A percentile compares a stretch with the other conserved stretches of the same genome.
Evolutionary conservation across 2,113 vertebrate species (phyloP).

Genomic region (Protobothrops flavoviridis): DNA sequence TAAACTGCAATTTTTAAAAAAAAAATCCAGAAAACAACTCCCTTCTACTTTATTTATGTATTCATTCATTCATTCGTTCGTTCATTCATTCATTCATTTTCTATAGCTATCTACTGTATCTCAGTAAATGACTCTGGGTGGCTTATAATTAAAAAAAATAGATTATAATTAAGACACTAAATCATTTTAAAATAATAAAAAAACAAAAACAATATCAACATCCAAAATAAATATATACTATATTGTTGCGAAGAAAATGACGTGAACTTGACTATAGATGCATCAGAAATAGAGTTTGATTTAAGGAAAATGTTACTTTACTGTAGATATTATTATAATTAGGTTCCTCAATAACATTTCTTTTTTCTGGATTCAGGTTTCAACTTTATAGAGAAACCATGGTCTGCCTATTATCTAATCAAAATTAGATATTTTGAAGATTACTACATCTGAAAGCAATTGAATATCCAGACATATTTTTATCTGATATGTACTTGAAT

Average conservation of each 20-base stretch:
- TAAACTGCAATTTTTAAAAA: not conserved
- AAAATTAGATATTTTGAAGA: not conserved
- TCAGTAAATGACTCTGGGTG: not conserved
- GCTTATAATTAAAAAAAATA: not conserved
- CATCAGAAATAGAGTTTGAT: not conserved
- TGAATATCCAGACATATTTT: not conserved
- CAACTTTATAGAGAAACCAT: not conserved
- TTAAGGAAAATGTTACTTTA: not conserved
- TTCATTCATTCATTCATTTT: not conserved
- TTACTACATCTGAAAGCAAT: not conserved
- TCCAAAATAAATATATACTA: not conserved
- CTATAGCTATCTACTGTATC: not conserved
- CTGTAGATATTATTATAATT: not conserved
- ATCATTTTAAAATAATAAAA: not conserved
- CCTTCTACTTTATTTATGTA: not conserved
- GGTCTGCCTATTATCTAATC: not conserved
- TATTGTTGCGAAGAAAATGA: not conserved
- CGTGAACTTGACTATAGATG: not conserved
- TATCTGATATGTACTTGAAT: not conserved
- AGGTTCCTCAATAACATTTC: not conserved
- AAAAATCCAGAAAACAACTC: not conserved
- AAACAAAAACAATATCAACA: not conserved
- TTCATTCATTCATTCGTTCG: not conserved
- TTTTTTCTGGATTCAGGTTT: not conserved
- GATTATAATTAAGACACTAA: not conserved